phyloP scores from a whole-genome alignment of 2,113 vertebrate genomes.

The Hemicordylus capensis region DNA sequence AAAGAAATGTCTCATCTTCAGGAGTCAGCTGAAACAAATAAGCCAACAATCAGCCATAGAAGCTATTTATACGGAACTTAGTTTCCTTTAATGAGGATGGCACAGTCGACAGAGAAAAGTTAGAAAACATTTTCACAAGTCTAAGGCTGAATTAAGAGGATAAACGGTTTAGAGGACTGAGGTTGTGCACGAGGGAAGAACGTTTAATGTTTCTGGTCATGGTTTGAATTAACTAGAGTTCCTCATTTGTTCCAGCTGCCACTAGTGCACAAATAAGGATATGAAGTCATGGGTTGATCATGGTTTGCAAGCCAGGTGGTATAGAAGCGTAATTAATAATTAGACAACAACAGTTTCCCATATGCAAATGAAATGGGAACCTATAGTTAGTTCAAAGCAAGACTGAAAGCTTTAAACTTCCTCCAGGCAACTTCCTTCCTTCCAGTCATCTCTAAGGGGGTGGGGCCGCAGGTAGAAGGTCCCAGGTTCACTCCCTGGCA shows the following conservation, averaged over 20 bases:
- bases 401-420: too few species aligned
- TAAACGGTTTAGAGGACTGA: not conserved
- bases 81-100: not conserved
- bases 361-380: not conserved
- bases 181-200: not conserved
- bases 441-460: too few species aligned
- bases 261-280: too few species aligned
- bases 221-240: too few species aligned
- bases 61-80: not conserved
- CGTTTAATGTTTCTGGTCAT: not conserved
- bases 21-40: conserved; percentile 82
- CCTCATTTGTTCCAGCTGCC: not conserved
- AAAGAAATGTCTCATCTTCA: conserved; percentile 90
- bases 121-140: not conserved
- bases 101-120: not conserved
- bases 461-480: too few species aligned
- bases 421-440: too few species aligned
- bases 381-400: too few species aligned
- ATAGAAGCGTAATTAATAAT: too few species aligned
- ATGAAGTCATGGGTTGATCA: too few species aligned
- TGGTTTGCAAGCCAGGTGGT: too few species aligned
- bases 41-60: not conserved
- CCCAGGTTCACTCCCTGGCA: too few species aligned
- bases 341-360: not conserved
- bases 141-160: not conserved